phyloP scores from a whole-genome alignment of 2,113 vertebrate species.

The Dasyornis broadbenti region DNA sequence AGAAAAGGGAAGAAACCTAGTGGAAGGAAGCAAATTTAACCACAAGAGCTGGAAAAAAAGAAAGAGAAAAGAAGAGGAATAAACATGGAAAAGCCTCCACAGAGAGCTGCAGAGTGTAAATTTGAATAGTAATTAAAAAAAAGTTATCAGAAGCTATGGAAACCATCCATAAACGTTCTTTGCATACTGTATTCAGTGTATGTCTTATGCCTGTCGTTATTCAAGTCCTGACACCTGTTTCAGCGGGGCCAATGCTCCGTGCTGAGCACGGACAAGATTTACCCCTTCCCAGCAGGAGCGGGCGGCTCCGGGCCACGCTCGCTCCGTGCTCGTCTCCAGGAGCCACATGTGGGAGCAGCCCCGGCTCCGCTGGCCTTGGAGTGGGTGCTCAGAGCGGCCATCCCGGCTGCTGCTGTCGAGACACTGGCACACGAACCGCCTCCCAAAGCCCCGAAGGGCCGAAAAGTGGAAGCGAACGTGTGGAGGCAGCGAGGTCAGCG shows the following conservation, averaged over 20 bases:
- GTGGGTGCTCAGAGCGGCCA: rapidly evolving
- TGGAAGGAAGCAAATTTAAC: not conserved
- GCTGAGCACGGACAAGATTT: rapidly evolving
- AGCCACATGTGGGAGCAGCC: too few relatives aligned
- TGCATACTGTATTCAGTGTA: rapidly evolving
- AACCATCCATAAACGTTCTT: rapidly evolving
- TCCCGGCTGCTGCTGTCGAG: not conserved
- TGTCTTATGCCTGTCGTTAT: rapidly evolving
- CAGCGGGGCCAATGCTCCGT: rapidly evolving
- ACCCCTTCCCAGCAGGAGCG: too few relatives aligned
- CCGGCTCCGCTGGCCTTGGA: rapidly evolving
- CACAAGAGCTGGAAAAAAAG: rapidly evolving
- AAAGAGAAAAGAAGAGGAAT: rapidly evolving
- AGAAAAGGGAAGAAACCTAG: not conserved
- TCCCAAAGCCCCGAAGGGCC: rapidly evolving
- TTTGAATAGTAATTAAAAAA: too few relatives aligned
- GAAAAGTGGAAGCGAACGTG: rapidly evolving
- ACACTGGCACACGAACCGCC: rapidly evolving
- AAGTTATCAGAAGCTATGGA: not conserved
- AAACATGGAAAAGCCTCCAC: not conserved
- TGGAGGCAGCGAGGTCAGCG: rapidly evolving
- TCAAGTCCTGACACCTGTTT: not conserved
- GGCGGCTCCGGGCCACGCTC: not conserved
- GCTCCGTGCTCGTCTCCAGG: not conserved
- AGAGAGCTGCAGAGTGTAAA: not conserved